Evolutionary conservation across 2,797 vertebrate genomes (phyloP).

Genomic region (Micromesistius poutassou): DNA sequence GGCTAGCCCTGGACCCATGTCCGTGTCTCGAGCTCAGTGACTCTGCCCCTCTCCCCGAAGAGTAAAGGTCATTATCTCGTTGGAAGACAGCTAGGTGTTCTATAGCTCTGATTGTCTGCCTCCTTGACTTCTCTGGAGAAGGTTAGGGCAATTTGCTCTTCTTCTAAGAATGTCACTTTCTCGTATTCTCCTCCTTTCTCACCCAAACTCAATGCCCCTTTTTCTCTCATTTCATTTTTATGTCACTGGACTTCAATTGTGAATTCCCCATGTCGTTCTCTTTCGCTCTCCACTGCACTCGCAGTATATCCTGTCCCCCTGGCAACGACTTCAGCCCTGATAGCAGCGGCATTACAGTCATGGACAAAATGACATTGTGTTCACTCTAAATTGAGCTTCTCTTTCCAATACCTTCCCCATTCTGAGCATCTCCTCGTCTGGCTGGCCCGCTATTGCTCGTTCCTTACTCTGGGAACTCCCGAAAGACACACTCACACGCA

Average conservation of each 20-base stretch:
- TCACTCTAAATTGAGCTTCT: constrained; percentile 43
- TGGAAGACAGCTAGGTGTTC: constrained; percentile 71
- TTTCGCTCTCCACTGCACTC: constrained; percentile 41
- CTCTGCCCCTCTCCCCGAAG: constrained; percentile 44
- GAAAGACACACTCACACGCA: constrained; percentile 15
- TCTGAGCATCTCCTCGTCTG: constrained; percentile 36
- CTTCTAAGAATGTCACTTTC: background rate
- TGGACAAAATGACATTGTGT: constrained; percentile 51
- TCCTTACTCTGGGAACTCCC: constrained; percentile 20
- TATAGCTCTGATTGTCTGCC: constrained; percentile 59
- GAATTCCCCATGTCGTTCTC: constrained; percentile 18
- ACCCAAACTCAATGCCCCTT: background rate
- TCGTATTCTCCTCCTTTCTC: background rate
- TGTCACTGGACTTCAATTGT: background rate
- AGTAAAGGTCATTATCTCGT: constrained; percentile 46
- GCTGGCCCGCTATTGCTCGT: constrained; percentile 45
- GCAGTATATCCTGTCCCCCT: constrained; percentile 50
- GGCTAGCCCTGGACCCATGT: constrained; percentile 16
- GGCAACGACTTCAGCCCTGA: constrained; percentile 60
- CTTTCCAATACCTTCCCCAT: constrained; percentile 53
- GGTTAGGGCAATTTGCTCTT: constrained; percentile 69
- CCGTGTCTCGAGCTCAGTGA: constrained; percentile 22
- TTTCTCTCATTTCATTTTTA: background rate
- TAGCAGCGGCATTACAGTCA: constrained; percentile 56
- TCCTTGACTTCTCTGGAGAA: constrained; percentile 70